Evolutionary conservation across 1,140 invertebrate species (phyloP).

Genomic region (Drosophila ambigua): DNA sequence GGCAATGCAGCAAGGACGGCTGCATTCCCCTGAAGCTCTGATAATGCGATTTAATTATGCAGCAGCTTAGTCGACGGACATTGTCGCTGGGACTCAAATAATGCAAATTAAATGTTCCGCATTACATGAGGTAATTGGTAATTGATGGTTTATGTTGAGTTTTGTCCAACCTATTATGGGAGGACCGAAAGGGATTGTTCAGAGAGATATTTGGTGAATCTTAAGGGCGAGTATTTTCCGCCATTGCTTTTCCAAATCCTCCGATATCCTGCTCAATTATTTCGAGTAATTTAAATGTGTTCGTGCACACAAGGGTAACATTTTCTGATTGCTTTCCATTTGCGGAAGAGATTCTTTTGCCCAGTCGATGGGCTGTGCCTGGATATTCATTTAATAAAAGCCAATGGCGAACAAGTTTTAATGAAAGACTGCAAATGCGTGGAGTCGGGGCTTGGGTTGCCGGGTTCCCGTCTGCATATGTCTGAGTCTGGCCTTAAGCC

Average conservation of each 20-base stretch:
- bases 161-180: slow-evolving; percentile 32
- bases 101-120: neutral
- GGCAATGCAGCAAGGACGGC: neutral
- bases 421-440: slow-evolving; percentile 68
- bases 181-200: neutral
- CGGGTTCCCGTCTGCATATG: slow-evolving; percentile 33
- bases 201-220: neutral
- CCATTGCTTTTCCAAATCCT: slow-evolving; percentile 7
- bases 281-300: slow-evolving; percentile 49
- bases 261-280: slow-evolving; percentile 27
- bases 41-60: slow-evolving; percentile 13
- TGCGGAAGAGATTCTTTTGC: slow-evolving; percentile 45
- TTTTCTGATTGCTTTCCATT: slow-evolving; percentile 64
- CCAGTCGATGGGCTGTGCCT: slow-evolving; percentile 24
- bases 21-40: neutral
- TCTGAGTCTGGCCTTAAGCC: slow-evolving; percentile 43
- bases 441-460: slow-evolving; percentile 8
- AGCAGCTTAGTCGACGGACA: neutral
- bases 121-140: slow-evolving; percentile 4
- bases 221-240: slow-evolving; percentile 2
- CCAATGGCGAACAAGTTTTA: slow-evolving; percentile 74
- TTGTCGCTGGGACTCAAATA: too few species aligned
- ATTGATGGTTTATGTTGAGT: neutral
- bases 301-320: slow-evolving; percentile 37
- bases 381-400: slow-evolving; percentile 81